These are phyloP conservation scores for Leptinotarsa tumamoca DNA, from an alignment of 2,888 invertebrate species.

Conservation along the genomic window DNA sequence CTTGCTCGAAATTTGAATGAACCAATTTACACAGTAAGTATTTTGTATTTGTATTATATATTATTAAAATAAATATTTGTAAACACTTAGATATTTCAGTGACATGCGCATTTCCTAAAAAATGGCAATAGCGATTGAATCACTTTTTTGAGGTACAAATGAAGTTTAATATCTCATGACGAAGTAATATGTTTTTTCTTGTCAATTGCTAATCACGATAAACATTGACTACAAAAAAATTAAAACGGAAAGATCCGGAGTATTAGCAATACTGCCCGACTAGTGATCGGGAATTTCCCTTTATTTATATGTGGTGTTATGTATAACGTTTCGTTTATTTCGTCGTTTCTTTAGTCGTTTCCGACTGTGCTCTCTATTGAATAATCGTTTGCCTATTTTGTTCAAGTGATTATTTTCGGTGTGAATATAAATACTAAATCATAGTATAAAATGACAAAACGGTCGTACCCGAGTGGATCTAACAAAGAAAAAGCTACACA, in stretches of 20 bases:
- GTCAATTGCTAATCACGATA: background rate
- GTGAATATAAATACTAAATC: conserved; percentile 11
- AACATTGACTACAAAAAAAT: background rate
- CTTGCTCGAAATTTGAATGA: background rate
- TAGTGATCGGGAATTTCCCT: background rate
- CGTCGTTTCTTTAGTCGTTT: no score
- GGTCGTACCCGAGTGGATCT: conserved; percentile 30
- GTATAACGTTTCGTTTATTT: no score
- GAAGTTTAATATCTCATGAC: background rate
- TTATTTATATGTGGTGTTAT: background rate
- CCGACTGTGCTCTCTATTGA: background rate
- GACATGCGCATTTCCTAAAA: background rate
- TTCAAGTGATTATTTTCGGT: conserved; percentile 18
- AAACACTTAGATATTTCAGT: background rate
- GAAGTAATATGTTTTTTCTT: background rate
- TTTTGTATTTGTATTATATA: no score
- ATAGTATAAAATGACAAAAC: conserved; percentile 13
- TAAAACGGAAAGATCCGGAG: background rate
- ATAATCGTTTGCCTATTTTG: conserved; percentile 13
- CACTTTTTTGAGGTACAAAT: background rate
- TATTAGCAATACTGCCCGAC: background rate
- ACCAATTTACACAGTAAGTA: background rate
- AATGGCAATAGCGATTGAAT: background rate
- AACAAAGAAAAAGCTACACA: conserved; percentile 25
- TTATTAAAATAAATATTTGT: background rate